Evolutionary conservation across 2,797 vertebrate species (phyloP), one percentile per base, ranked within the genome.

Genomic region (Chaetodon trifasciatus): DNA sequence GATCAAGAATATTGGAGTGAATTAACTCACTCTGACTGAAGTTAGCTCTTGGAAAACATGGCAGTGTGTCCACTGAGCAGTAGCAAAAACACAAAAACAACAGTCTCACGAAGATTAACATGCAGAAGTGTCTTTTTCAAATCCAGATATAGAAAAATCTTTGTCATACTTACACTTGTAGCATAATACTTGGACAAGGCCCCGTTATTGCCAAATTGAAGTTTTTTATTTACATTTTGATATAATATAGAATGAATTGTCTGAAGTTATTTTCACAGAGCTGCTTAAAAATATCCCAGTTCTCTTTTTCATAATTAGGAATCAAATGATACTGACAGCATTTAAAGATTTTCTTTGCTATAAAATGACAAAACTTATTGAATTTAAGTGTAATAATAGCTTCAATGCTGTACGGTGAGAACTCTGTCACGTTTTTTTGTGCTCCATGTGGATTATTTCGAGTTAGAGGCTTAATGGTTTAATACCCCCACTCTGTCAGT

Each of bases 391-490:
- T 56, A 65, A 35, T 37, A 69, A 24, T 69, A 47, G 64, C 67
- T 52, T 74, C 17, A 9, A 4, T 8, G 11, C 11, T 35, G 16
- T 62, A 17, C 71, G 6, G 19, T 2, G 8, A 50, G 13, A 63
- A 6, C 21, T 19, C 42, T 42, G 42, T 42, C 42, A 42, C 13
- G 42, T 42, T 55, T 21, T 88, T 62, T 47, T 85, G 89, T 91
- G 28, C 28, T 32, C 87, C 76, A 1, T 60, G 70, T 49, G 76
- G 88, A 88, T 92, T 88, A 92, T 77, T 88, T 23, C 15, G 74
- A 78, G 77, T 79, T 70, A 37, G 55, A 78, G 83, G 72, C 69
- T 89, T 86, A 92, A 85, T 69, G 76, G 87, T 90, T 92, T 87
- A 91, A 78, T 80, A 32, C 63, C 49, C 56, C 13, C 28, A 16